Evolutionary conservation across 2,888 invertebrate species (phyloP).

Genomic region (Arge pagana): DNA sequence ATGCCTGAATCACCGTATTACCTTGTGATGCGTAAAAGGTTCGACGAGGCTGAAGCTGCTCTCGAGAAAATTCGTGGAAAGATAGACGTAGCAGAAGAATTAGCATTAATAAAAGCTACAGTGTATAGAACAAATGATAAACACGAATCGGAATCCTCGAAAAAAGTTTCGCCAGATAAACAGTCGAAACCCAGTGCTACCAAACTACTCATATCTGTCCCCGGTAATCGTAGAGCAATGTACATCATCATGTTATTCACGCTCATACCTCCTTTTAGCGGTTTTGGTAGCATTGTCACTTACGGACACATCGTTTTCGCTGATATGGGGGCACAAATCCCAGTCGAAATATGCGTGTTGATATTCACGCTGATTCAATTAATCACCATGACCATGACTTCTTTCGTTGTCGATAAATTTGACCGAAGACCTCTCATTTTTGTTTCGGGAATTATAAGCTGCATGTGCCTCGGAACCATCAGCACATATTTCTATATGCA

Average conservation of each 20-base stretch:
- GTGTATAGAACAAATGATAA: slow-evolving; percentile 19
- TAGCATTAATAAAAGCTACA: slow-evolving; percentile 36
- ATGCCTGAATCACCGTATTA: slow-evolving; percentile 63
- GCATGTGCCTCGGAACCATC: slow-evolving; percentile 36
- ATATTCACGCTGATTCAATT: slow-evolving; percentile 41
- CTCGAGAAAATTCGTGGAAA: slow-evolving; percentile 58
- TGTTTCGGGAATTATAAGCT: slow-evolving; percentile 42
- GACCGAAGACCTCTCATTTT: slow-evolving; percentile 59
- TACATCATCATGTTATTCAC: slow-evolving; percentile 55
- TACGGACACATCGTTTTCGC: slow-evolving; percentile 58
- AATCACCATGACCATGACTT: slow-evolving; percentile 45
- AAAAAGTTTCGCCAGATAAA: too few relatives aligned
- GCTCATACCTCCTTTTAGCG: slow-evolving; percentile 58
- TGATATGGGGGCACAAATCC: too few relatives aligned
- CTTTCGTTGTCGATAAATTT: slow-evolving; percentile 53
- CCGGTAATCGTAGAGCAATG: slow-evolving; percentile 53
- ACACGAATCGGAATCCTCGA: too few relatives aligned
- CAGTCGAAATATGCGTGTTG: too few relatives aligned
- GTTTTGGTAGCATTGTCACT: slow-evolving; percentile 46
- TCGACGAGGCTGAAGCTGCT: slow-evolving; percentile 55
- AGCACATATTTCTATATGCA: slow-evolving; percentile 36
- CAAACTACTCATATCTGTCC: slow-evolving; percentile 37
- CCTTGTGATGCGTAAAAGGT: slow-evolving; percentile 42
- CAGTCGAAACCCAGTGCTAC: too few relatives aligned
- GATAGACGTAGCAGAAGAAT: slow-evolving; percentile 61